These are phyloP conservation scores for Monopis laevigella DNA, from an alignment of 2,888 invertebrate species.

Conservation along the genomic window DNA sequence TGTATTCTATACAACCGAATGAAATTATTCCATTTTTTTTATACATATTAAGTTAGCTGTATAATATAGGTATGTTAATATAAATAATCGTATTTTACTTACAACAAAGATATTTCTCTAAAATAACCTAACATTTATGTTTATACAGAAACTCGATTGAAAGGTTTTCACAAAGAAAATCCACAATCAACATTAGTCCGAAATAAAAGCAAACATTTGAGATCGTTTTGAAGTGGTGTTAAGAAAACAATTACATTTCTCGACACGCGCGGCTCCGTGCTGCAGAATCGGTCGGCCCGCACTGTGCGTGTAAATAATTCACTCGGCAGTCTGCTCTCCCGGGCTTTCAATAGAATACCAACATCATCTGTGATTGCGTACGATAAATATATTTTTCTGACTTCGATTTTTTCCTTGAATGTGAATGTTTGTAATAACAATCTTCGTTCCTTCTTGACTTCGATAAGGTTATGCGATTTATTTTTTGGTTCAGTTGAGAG, in stretches of 20 bases:
- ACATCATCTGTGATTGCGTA: conserved; percentile 58
- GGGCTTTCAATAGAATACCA: conserved; percentile 54
- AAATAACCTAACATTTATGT: no score
- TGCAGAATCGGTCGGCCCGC: conserved; percentile 3
- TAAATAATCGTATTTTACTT: no score
- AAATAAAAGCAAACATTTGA: conserved; percentile 7
- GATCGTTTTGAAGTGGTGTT: conserved; percentile 11
- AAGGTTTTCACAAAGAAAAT: no score
- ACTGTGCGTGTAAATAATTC: conserved; percentile 54
- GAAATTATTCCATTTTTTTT: no score
- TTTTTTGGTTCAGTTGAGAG: not conserved
- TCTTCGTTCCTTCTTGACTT: conserved; percentile 5
- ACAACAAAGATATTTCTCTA: no score
- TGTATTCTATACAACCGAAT: no score
- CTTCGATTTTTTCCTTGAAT: conserved; percentile 16
- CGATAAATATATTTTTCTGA: conserved; percentile 44
- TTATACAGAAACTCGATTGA: no score
- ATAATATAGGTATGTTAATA: no score
- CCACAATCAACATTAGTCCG: no score
- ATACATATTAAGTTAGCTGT: no score
- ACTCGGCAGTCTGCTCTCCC: conserved; percentile 44
- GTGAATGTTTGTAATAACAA: conserved; percentile 7
- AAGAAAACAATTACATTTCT: conserved; percentile 29
- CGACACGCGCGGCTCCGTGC: conserved; percentile 21
- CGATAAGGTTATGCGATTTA: conserved; percentile 3